Conservation (phyloP, 2,113 vertebrate species). For the Toxotes jaculatrix region DNA sequence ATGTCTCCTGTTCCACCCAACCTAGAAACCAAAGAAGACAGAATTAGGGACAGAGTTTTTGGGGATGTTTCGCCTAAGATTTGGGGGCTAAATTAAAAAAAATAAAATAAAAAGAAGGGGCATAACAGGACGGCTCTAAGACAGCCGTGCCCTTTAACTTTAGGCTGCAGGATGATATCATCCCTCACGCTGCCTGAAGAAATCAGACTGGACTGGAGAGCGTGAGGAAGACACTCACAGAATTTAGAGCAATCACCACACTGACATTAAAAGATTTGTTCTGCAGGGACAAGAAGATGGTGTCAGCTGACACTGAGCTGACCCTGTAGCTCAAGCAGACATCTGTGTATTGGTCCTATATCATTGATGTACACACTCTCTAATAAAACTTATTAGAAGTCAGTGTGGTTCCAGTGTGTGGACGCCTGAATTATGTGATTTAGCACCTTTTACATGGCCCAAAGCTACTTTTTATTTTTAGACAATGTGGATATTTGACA, state of each 20-base stretch:
- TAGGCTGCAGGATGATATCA: slow-evolving; percentile 15
- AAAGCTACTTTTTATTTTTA: slow-evolving; percentile 15
- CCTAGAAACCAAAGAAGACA: slow-evolving; percentile 80
- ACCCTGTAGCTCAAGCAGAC: no score
- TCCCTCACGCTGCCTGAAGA: slow-evolving; percentile 12
- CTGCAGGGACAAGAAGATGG: slow-evolving; percentile 7
- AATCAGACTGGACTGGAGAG: slow-evolving; percentile 4
- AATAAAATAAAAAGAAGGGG: background rate
- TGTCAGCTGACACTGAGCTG: no score
- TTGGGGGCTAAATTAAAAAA: no score
- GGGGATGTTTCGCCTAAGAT: background rate
- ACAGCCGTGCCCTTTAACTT: slow-evolving; percentile 1
- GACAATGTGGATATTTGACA: background rate
- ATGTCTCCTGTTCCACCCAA: slow-evolving; percentile 90
- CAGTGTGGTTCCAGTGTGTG: background rate
- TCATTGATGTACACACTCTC: background rate
- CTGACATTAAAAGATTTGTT: background rate
- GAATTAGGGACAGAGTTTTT: slow-evolving; percentile 25
- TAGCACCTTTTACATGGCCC: background rate
- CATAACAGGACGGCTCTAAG: background rate
- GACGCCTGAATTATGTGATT: background rate
- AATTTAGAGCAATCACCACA: slow-evolving; percentile 2
- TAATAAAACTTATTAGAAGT: background rate
- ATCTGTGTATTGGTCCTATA: background rate
- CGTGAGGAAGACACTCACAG: background rate